These are phyloP conservation scores for Siderastrea radians DNA, from an alignment of 92 coral and sea anemone species.

Conservation along the genomic window DNA sequence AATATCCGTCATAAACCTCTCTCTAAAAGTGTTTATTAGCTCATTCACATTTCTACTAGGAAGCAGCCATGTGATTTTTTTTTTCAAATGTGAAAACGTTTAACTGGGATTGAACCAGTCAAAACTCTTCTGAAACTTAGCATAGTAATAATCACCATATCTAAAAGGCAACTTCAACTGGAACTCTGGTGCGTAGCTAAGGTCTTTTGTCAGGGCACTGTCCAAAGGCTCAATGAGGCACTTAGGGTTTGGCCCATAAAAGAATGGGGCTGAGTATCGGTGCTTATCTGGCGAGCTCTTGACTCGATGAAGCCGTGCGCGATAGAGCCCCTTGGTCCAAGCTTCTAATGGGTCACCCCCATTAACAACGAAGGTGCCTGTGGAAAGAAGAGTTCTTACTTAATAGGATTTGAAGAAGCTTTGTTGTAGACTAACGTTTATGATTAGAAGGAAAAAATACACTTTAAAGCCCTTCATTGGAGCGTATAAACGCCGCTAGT, in stretches of 20 bases:
- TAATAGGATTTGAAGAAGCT: not conserved
- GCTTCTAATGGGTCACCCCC: conserved; percentile 76
- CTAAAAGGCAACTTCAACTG: conserved; percentile 8
- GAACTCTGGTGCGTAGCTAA: conserved; percentile 10
- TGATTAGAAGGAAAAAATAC: no score
- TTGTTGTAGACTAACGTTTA: no score
- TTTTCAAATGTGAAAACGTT: no score
- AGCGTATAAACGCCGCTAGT: no score
- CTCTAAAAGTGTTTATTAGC: no score
- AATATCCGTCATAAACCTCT: no score
- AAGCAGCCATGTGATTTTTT: no score
- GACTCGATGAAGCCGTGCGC: conserved; percentile 76
- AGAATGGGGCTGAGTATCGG: conserved; percentile 78
- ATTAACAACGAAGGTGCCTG: conserved; percentile 77
- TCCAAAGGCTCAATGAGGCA: conserved; percentile 68
- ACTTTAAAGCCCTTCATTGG: no score
- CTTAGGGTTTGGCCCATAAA: conserved; percentile 70
- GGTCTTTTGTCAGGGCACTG: conserved; percentile 31
- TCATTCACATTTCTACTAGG: no score
- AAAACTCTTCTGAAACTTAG: conserved; percentile 28
- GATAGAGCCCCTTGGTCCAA: conserved; percentile 80
- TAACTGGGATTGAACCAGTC: not conserved
- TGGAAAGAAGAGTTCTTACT: not conserved
- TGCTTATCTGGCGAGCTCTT: conserved; percentile 44
- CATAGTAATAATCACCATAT: conserved; percentile 10